Evolutionary conservation across 2,888 invertebrate species (phyloP).

Genomic region (Meta bourneti): DNA sequence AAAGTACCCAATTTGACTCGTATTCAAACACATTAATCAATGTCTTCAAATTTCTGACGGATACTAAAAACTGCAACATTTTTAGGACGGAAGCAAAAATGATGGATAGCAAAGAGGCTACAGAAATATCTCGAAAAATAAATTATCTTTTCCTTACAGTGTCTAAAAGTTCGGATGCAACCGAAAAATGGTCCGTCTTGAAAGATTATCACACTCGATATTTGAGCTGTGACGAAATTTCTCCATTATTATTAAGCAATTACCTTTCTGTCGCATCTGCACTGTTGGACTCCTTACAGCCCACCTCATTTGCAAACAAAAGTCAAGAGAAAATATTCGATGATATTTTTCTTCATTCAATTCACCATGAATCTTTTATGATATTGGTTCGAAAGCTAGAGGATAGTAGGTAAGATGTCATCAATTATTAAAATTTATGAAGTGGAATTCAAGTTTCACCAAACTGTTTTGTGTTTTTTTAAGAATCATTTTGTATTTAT

Average conservation of each 20-base stretch:
- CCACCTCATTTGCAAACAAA: conserved; percentile 48
- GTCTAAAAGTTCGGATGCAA: no score
- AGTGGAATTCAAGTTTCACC: not conserved
- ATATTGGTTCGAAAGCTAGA: conserved; percentile 35
- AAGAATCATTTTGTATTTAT: not conserved
- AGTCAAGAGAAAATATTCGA: conserved; percentile 55
- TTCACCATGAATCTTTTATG: conserved; percentile 64
- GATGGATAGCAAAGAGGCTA: no score
- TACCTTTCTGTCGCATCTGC: conserved; percentile 17
- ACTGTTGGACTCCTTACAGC: conserved; percentile 42
- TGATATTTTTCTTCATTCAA: conserved; percentile 60
- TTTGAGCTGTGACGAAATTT: conserved; percentile 1
- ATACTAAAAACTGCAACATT: no score
- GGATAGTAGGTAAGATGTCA: conserved; percentile 18
- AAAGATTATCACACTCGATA: conserved; percentile 26
- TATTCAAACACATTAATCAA: no score
- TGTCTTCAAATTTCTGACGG: no score
- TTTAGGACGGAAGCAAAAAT: no score
- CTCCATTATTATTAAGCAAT: conserved; percentile 9
- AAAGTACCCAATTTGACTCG: no score
- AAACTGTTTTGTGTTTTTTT: not conserved
- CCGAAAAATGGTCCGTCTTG: conserved; percentile 43
- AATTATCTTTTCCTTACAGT: no score
- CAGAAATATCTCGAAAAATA: no score
- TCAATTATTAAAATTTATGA: not conserved